phyloP scores from a whole-genome alignment of 2,888 invertebrate genomes.

The Lomographa bimaculata region DNA sequence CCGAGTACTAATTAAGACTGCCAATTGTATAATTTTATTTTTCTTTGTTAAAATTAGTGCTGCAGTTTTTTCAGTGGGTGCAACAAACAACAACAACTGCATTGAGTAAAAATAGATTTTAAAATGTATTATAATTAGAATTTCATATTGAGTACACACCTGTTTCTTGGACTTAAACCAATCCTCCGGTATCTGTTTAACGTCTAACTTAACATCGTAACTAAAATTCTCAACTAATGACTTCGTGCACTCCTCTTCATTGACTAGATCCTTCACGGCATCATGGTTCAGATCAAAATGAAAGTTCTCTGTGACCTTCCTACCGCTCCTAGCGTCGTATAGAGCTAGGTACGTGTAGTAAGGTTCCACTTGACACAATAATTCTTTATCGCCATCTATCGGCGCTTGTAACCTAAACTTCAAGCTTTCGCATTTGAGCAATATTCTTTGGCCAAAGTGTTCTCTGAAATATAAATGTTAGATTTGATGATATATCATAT shows the following conservation, averaged over 20 bases:
- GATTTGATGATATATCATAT: too few relatives aligned
- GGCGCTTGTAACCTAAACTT: conserved; percentile 93
- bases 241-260: conserved; percentile 71
- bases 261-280: conserved; percentile 85
- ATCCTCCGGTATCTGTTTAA: conserved; percentile 88
- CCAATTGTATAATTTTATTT: too few relatives aligned
- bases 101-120: too few relatives aligned
- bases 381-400: conserved; percentile 89
- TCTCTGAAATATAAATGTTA: conserved; percentile 84
- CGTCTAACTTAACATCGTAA: conserved; percentile 83
- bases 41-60: too few relatives aligned
- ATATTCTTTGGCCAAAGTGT: conserved; percentile 93
- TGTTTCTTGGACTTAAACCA: conserved; percentile 88
- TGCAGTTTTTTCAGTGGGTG: too few relatives aligned
- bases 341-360: conserved; percentile 95
- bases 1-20: too few relatives aligned
- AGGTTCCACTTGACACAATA: conserved; percentile 94
- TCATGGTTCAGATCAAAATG: conserved; percentile 93
- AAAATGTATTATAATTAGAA: too few relatives aligned
- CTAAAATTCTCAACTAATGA: conserved; percentile 79
- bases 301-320: conserved; percentile 96
- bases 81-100: too few relatives aligned
- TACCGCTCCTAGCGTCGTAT: conserved; percentile 94
- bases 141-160: too few relatives aligned
- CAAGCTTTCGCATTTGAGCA: conserved; percentile 92